phyloP scores from a whole-genome alignment of 1,140 invertebrate species.

The Cepaea nemoralis region DNA sequence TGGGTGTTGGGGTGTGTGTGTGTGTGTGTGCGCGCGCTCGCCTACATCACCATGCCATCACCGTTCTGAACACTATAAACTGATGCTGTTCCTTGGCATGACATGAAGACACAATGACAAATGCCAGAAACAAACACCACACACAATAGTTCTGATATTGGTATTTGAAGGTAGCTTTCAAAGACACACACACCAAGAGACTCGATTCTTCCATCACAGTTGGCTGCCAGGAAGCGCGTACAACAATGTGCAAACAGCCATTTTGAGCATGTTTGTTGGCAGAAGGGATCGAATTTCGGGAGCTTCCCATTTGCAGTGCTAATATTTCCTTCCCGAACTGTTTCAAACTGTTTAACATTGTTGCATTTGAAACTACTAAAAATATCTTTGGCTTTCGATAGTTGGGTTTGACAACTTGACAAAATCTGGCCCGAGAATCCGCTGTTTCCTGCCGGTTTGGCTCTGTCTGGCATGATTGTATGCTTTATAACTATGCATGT shows the following conservation, averaged over 20 bases:
- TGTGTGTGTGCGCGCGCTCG: too few species aligned
- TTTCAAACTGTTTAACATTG: background rate
- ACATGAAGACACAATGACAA: too few species aligned
- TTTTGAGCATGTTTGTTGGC: background rate
- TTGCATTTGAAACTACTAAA: background rate
- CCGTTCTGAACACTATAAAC: too few species aligned
- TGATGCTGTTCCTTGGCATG: too few species aligned
- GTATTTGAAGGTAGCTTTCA: too few species aligned
- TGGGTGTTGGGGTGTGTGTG: too few species aligned
- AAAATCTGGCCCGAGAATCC: background rate
- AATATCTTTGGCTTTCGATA: background rate
- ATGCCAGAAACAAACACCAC: too few species aligned
- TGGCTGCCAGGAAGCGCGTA: background rate
- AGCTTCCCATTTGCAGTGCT: background rate
- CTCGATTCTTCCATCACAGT: background rate
- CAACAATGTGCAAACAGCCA: background rate
- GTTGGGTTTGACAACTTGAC: background rate
- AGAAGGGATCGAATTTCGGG: background rate
- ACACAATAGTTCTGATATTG: too few species aligned
- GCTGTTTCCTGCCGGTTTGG: background rate
- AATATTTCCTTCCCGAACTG: conserved; percentile 5
- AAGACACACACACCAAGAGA: too few species aligned
- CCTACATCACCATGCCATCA: too few species aligned
- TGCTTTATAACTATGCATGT: too few species aligned
- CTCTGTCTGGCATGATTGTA: background rate